A percentile compares a stretch with the other conserved stretches of the same genome.
Evolutionary conservation across 2,888 invertebrate genomes (phyloP).

Genomic region (Perizoma affinitatum): DNA sequence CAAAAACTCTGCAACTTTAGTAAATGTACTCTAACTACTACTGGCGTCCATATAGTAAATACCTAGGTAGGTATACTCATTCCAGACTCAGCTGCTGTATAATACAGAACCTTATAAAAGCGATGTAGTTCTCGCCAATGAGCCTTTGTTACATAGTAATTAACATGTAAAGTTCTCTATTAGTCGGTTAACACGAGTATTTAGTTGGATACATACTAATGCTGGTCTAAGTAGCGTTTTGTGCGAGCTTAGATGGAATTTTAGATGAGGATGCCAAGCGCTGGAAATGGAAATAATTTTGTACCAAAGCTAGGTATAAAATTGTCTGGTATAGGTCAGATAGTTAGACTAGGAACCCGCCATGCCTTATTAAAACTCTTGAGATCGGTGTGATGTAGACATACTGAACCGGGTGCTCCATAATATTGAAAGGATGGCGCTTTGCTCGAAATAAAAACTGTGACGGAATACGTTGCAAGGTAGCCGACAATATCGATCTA

Average conservation of each 20-base stretch:
- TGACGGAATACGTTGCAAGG: too few relatives aligned
- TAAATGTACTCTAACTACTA: too few relatives aligned
- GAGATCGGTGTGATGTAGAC: too few relatives aligned
- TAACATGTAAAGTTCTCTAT: slow-evolving; percentile 35
- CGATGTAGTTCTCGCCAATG: slow-evolving; percentile 6
- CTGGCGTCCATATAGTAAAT: not conserved
- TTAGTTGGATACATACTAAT: slow-evolving; percentile 43
- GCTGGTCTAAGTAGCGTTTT: slow-evolving; percentile 19
- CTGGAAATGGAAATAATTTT: slow-evolving; percentile 14
- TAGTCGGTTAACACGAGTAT: slow-evolving; percentile 33
- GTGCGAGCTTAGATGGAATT: slow-evolving; percentile 28
- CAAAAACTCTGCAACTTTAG: too few relatives aligned
- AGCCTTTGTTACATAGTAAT: slow-evolving; percentile 30
- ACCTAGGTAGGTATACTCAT: not conserved
- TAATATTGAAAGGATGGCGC: too few relatives aligned
- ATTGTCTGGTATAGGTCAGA: too few relatives aligned
- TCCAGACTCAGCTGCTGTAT: slow-evolving; percentile 4
- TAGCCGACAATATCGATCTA: too few relatives aligned
- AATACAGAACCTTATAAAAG: slow-evolving; percentile 7
- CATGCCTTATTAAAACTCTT: too few relatives aligned
- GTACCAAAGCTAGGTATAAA: slow-evolving; percentile 12
- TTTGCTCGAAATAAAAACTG: too few relatives aligned
- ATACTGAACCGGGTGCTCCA: too few relatives aligned
- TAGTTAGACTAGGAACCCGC: too few relatives aligned
- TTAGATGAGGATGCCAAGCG: slow-evolving; percentile 20